Percentiles rank a stretch among this genome's conserved stretches.
These are phyloP conservation scores for Cyprinus carpio DNA, from an alignment of 2,113 vertebrate species.

Conservation along the genomic window DNA sequence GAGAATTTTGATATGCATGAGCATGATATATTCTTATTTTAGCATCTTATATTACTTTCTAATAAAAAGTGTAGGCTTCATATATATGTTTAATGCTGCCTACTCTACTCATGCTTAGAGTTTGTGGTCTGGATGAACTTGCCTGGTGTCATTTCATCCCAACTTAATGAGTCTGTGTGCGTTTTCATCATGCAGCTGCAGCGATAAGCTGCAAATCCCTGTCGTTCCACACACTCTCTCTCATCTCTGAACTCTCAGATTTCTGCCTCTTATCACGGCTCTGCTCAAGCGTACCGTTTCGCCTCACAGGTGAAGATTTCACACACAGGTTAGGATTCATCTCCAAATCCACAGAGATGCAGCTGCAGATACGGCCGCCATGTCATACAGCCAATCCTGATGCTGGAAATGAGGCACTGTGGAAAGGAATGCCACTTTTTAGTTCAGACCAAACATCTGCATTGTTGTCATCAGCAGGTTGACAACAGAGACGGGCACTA, in stretches of 20 bases:
- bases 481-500: not conserved
- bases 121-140: not conserved
- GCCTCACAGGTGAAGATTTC: conserved; percentile 38
- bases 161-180: conserved; percentile 38
- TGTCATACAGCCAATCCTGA: not conserved
- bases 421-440: not conserved
- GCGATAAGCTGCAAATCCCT: conserved; percentile 6
- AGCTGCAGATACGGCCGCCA: not conserved
- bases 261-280: conserved; percentile 13
- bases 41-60: not conserved
- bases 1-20: not conserved
- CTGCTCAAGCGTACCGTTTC: conserved; percentile 2
- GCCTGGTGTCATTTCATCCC: not conserved
- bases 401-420: not conserved
- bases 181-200: not conserved
- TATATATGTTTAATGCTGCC: not conserved
- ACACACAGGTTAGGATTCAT: conserved; percentile 25
- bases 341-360: conserved; percentile 32
- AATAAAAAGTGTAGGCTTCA: not conserved
- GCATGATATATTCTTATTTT: not conserved
- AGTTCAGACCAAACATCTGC: not conserved
- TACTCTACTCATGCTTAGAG: not conserved
- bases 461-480: too few relatives aligned
- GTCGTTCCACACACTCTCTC: conserved; percentile 10
- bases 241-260: conserved; percentile 17